Conservation (phyloP, 2,888 invertebrate species). For the Drosophila helvetica region DNA sequence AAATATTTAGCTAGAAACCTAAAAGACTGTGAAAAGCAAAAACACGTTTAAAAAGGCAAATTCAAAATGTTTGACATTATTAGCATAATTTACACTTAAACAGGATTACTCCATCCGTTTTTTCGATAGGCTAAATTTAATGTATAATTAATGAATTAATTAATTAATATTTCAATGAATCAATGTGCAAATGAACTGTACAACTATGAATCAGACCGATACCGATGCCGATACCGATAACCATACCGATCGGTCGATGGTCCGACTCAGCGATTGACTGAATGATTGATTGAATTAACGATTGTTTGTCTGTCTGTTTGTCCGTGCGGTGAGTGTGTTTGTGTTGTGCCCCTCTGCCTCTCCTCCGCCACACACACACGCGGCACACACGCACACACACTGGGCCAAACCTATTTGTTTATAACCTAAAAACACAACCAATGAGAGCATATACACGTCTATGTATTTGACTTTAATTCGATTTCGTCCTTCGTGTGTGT, state of each 20-base stretch:
- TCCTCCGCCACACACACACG: constrained; percentile 21
- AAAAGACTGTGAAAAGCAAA: constrained; percentile 44
- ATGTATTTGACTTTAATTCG: constrained; percentile 69
- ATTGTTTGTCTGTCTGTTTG: constrained; percentile 34
- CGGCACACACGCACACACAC: constrained; percentile 51
- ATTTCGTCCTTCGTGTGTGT: constrained; percentile 29
- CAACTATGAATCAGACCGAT: constrained; percentile 53
- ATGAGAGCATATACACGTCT: constrained; percentile 83
- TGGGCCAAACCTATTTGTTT: constrained; percentile 64
- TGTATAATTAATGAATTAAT: constrained; percentile 25
- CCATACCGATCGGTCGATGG: constrained; percentile 10
- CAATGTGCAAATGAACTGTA: constrained; percentile 74
- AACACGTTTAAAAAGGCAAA: constrained; percentile 71
- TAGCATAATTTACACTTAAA: constrained; percentile 67
- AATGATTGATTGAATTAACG: constrained; percentile 49
- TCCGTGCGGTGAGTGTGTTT: constrained; percentile 24
- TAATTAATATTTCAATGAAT: constrained; percentile 36
- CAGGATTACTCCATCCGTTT: constrained; percentile 10
- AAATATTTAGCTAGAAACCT: constrained; percentile 67
- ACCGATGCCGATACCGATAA: no score
- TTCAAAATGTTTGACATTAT: constrained; percentile 77
- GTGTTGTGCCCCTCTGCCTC: constrained; percentile 25
- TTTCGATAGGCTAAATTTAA: constrained; percentile 27
- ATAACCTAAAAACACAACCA: constrained; percentile 84
- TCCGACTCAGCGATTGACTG: constrained; percentile 53